Conservation (phyloP, 2,113 vertebrate genomes). For the Anhinga anhinga region DNA sequence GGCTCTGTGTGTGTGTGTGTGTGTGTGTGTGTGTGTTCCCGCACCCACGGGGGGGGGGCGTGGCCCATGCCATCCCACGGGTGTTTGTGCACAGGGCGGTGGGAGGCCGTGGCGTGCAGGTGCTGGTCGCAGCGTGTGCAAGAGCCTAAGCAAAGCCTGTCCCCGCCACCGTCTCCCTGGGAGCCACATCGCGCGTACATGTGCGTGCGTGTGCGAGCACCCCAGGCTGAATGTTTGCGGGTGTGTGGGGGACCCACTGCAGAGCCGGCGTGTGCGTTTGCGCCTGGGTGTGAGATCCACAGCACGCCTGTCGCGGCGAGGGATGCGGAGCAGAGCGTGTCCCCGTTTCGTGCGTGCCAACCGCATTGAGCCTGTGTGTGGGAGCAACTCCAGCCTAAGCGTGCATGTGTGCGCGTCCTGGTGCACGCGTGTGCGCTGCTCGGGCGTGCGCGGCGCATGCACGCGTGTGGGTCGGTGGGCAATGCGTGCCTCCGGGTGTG, state of each 20-base stretch:
- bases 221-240: not conserved
- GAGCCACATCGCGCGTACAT: not conserved
- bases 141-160: not conserved
- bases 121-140: not conserved
- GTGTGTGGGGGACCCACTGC: not conserved
- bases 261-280: not conserved
- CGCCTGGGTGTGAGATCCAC: not conserved
- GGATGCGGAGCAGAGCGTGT: not conserved
- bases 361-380: not conserved
- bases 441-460: not conserved
- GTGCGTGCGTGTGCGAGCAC: not conserved
- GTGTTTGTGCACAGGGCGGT: not conserved
- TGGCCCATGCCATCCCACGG: not conserved
- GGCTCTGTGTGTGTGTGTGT: not conserved
- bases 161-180: not conserved
- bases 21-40: not conserved
- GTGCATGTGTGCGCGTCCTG: not conserved
- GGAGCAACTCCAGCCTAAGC: not conserved
- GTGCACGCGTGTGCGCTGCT: not conserved
- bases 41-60: not conserved
- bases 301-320: not conserved
- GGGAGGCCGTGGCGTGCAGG: not conserved
- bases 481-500: not conserved
- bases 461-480: not conserved
- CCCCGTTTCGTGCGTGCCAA: not conserved